phyloP scores from a whole-genome alignment of 2,888 invertebrate genomes.

The Isoperla grammatica region DNA sequence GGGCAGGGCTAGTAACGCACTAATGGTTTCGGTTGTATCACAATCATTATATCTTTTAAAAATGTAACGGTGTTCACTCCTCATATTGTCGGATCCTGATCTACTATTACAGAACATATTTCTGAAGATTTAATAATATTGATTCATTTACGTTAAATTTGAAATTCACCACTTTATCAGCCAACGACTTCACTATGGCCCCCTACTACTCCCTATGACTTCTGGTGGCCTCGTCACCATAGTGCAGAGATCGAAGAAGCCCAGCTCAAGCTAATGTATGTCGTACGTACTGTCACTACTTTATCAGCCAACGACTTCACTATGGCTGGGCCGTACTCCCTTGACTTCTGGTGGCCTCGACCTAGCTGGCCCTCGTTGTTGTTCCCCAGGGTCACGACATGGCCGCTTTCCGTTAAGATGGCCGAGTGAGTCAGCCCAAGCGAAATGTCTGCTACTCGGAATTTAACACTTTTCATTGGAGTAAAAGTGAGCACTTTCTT shows the following conservation, averaged over 20 bases:
- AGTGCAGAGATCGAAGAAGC: no score
- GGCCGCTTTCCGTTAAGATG: slow-evolving; percentile 56
- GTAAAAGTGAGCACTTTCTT: slow-evolving; percentile 44
- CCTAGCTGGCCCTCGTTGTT: slow-evolving; percentile 61
- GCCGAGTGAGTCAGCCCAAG: slow-evolving; percentile 58
- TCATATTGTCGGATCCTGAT: no score
- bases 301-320: slow-evolving; percentile 44
- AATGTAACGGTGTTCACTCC: no score
- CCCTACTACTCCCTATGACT: slow-evolving; percentile 40
- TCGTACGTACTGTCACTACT: slow-evolving; percentile 40
- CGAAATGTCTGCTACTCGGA: slow-evolving; percentile 52
- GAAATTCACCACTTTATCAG: slow-evolving; percentile 41
- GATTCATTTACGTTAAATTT: no score
- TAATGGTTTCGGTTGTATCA: no score
- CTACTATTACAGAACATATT: no score
- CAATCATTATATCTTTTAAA: no score
- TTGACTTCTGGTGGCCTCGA: slow-evolving; percentile 42
- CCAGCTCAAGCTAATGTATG: no score
- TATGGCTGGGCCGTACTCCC: slow-evolving; percentile 40
- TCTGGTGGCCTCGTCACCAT: slow-evolving; percentile 44
- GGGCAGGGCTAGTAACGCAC: no score
- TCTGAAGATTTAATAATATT: no score
- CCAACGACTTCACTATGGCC: slow-evolving; percentile 44
- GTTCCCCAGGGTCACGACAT: slow-evolving; percentile 59
- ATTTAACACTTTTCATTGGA: slow-evolving; percentile 47